A percentile compares a stretch with the other conserved stretches of the same genome.
Evolutionary conservation across 2,888 invertebrate species (phyloP).

Genomic region (Xestobium rufovillosum): DNA sequence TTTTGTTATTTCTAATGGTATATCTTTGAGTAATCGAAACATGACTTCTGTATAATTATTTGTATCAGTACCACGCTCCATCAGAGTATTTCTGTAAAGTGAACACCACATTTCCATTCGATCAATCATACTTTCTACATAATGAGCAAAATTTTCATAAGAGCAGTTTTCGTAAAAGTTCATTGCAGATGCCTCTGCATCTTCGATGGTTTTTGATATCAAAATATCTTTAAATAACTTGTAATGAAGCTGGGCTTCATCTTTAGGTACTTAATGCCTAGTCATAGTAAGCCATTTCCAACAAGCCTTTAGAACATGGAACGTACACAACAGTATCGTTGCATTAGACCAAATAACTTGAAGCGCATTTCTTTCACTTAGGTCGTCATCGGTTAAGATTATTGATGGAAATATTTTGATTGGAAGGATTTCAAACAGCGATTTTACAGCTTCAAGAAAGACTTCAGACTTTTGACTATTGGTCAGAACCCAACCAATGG

Average conservation of each 20-base stretch:
- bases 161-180: too few relatives aligned
- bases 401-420: slow-evolving; percentile 13
- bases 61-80: slow-evolving; percentile 15
- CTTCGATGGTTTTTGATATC: slow-evolving; percentile 9
- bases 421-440: slow-evolving; percentile 9
- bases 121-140: too few relatives aligned
- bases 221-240: slow-evolving; percentile 12
- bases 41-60: slow-evolving; percentile 20
- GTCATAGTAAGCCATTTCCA: slow-evolving; percentile 6
- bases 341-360: slow-evolving; percentile 13
- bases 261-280: slow-evolving; percentile 7
- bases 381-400: slow-evolving; percentile 17
- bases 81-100: too few relatives aligned
- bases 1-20: slow-evolving; percentile 15
- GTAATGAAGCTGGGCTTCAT: slow-evolving; percentile 9
- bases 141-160: slow-evolving; percentile 12
- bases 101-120: too few relatives aligned
- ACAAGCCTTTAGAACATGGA: slow-evolving; percentile 12
- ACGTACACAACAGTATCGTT: slow-evolving; percentile 8
- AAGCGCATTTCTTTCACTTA: slow-evolving; percentile 12
- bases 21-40: slow-evolving; percentile 17
- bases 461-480: slow-evolving; percentile 12
- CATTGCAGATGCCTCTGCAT: slow-evolving; percentile 1
- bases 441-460: slow-evolving; percentile 9
- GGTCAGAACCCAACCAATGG: slow-evolving; percentile 15